phyloP scores from a whole-genome alignment of 1,140 invertebrate genomes.

The Psilanteris sp. region DNA sequence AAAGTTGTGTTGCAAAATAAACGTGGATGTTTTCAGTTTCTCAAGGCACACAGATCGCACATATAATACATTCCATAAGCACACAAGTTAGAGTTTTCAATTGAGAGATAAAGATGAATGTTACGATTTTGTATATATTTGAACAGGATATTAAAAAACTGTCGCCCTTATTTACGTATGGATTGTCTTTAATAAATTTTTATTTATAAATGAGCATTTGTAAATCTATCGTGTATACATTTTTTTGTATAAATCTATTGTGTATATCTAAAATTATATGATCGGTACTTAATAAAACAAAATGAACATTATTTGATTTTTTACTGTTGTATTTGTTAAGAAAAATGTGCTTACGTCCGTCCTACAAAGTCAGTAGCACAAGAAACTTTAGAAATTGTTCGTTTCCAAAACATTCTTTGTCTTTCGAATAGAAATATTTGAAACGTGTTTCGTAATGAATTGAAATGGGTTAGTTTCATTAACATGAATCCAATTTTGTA shows the following conservation, averaged over 20 bases:
- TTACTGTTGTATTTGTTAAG: constrained; percentile 4
- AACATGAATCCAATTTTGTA: background rate
- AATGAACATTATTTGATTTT: background rate
- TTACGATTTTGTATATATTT: constrained; percentile 20
- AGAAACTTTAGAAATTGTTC: background rate
- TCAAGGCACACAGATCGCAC: constrained; percentile 46
- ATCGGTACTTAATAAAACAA: background rate
- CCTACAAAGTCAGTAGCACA: constrained; percentile 18
- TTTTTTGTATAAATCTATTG: too few relatives aligned
- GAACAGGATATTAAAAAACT: constrained; percentile 6
- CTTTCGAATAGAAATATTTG: too few relatives aligned
- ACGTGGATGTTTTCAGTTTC: constrained; percentile 37
- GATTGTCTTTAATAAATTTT: too few relatives aligned
- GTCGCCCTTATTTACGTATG: background rate
- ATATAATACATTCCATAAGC: constrained; percentile 52
- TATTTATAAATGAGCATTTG: background rate
- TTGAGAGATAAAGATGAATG: constrained; percentile 13
- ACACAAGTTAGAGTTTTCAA: constrained; percentile 43
- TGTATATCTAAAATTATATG: too few relatives aligned
- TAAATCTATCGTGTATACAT: background rate
- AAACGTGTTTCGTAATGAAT: background rate
- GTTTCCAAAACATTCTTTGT: background rate
- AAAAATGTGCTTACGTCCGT: constrained; percentile 34
- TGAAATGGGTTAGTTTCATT: background rate
- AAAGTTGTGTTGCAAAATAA: constrained; percentile 21